Conservation (phyloP, 2,113 vertebrate genomes). For the Emydocephalus ijimae region DNA sequence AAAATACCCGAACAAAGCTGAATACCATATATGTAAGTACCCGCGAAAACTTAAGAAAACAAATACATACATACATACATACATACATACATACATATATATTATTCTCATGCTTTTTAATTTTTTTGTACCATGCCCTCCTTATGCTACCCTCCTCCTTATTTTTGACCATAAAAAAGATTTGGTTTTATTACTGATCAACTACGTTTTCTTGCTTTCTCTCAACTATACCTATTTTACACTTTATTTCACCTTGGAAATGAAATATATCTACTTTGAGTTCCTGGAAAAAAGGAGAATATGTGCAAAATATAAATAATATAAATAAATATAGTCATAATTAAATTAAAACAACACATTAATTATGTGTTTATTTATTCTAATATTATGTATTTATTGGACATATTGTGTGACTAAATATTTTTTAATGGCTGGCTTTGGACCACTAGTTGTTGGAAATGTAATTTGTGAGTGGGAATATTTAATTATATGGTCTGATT, state of each 20-base stretch:
- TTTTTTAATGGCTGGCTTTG: not conserved
- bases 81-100: no score
- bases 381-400: not conserved
- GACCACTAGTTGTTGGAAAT: not conserved
- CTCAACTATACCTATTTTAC: not conserved
- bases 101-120: not conserved
- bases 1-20: no score
- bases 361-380: not conserved
- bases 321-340: not conserved
- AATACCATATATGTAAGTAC: no score
- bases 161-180: not conserved
- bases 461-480: not conserved
- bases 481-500: not conserved
- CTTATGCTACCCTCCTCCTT: not conserved
- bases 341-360: not conserved
- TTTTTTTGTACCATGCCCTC: not conserved
- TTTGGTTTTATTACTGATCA: not conserved
- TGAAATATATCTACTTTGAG: not conserved
- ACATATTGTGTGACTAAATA: not conserved
- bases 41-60: no score
- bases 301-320: not conserved
- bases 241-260: not conserved
- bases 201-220: not conserved
- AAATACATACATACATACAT: no score
- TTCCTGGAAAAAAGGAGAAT: not conserved